Evolutionary conservation across 2,888 invertebrate genomes (phyloP), one percentile per base, ranked within the genome.

Genomic region (Drosophila limbata): DNA sequence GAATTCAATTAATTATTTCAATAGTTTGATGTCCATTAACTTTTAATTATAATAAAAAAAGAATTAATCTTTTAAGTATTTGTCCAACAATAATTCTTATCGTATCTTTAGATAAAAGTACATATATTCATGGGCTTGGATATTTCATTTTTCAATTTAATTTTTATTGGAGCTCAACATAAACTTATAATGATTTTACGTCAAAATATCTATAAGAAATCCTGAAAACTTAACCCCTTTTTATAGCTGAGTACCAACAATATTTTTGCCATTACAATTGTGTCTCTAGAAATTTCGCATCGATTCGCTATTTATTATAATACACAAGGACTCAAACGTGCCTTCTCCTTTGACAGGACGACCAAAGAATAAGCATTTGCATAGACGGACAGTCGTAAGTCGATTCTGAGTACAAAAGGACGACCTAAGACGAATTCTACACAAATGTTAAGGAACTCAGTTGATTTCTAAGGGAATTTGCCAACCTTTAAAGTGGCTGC

Each of bases 291-390:
- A 47, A 25, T 48, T 67, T 15, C 35, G 19, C 33, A 57, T 57
- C 33, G 51, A 52, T 53, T 48, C 39, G 15, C 10, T 28, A 21
- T 37, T 62, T 40, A 15, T 47, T 69, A 17, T 31, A 4, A 21
- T 40, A 28, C 11, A 2, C 15, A 40, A 25, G 3, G 31, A 45
- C 52, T 63, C 19, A 50, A 56, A 11, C 50, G 65, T 52, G 4
- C 48, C 28, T 73, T 68, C 33, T 64, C 63, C 52, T 64, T 60
- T 35, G 13, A 19, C 37, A 39, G 25, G 47, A 28, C 37, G 35
- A 40, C 11, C n/a, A 25, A 17, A 31, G 6, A 48, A 28, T 28
- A 50, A 13, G 35, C 40, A 40, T 57, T 52, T 21, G 10, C 48
- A 45, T 37, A 50, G 21, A 37, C 17, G 25, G 21, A 33, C 59